Evolutionary conservation across 2,113 vertebrate species (phyloP).

Genomic region (Macquaria ambigua): DNA sequence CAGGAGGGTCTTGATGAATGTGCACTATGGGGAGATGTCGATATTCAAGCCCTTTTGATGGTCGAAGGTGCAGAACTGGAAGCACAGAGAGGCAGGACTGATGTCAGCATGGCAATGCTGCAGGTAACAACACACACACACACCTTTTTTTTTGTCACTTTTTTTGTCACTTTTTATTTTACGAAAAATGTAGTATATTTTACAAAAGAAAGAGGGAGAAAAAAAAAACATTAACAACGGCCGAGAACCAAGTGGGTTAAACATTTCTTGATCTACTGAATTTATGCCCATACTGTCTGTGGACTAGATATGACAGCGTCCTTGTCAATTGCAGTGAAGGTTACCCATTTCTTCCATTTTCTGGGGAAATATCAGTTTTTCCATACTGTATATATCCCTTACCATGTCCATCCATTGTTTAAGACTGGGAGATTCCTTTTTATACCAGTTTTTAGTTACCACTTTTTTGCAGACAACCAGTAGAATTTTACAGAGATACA

Average conservation of each 20-base stretch:
- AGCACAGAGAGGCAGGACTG: constrained; percentile 84
- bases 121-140: constrained; percentile 82
- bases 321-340: background rate
- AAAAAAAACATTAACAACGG: background rate
- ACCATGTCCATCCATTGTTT: too few species aligned
- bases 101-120: constrained; percentile 82
- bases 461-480: too few species aligned
- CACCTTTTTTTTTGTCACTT: background rate
- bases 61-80: constrained; percentile 87
- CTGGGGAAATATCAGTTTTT: background rate
- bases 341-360: background rate
- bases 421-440: too few species aligned
- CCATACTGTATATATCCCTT: background rate
- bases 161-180: background rate
- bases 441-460: too few species aligned
- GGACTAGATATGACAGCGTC: background rate
- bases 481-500: too few species aligned
- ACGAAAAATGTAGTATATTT: background rate
- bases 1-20: constrained; percentile 87
- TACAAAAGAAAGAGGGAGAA: background rate
- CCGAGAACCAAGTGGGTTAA: background rate
- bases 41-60: constrained; percentile 88
- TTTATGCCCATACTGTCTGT: background rate
- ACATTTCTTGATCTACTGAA: background rate
- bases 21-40: constrained; percentile 85